Conservation (phyloP, 1,140 invertebrate species). For the Ceratosolen solmsi region DNA sequence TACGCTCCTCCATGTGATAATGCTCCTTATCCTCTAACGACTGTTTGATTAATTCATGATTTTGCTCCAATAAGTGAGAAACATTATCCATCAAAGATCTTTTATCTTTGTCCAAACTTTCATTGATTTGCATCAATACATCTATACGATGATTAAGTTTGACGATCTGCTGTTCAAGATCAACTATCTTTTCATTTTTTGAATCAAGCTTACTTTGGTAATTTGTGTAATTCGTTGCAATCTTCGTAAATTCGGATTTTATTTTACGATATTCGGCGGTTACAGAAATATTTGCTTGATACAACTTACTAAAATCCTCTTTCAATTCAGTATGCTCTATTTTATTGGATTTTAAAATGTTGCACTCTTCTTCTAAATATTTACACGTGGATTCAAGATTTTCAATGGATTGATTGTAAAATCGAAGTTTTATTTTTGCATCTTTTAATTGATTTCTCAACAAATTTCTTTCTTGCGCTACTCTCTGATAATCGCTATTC, state of each 20-base stretch:
- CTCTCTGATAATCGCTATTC: neutral
- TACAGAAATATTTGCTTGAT: neutral
- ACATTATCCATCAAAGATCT: conserved; percentile 17
- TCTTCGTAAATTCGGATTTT: neutral
- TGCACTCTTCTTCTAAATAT: conserved; percentile 6
- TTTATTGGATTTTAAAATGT: neutral
- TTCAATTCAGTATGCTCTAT: neutral
- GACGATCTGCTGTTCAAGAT: neutral
- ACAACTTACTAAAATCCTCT: conserved; percentile 21
- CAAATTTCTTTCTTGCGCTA: neutral
- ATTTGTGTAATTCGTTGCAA: neutral
- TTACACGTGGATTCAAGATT: neutral
- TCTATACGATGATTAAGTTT: neutral
- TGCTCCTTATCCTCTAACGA: conserved; percentile 21
- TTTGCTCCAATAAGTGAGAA: neutral
- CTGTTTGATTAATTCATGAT: conserved; percentile 17
- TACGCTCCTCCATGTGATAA: conserved; percentile 38
- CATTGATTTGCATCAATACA: neutral
- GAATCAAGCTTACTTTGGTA: neutral
- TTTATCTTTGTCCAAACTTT: neutral
- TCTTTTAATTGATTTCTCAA: neutral
- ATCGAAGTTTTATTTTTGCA: neutral
- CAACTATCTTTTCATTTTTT: neutral
- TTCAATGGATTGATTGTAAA: neutral
- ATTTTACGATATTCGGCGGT: neutral